Base-by-base conservation (phyloP, 2,797 vertebrate species). In the Malurus splendens region DNA sequence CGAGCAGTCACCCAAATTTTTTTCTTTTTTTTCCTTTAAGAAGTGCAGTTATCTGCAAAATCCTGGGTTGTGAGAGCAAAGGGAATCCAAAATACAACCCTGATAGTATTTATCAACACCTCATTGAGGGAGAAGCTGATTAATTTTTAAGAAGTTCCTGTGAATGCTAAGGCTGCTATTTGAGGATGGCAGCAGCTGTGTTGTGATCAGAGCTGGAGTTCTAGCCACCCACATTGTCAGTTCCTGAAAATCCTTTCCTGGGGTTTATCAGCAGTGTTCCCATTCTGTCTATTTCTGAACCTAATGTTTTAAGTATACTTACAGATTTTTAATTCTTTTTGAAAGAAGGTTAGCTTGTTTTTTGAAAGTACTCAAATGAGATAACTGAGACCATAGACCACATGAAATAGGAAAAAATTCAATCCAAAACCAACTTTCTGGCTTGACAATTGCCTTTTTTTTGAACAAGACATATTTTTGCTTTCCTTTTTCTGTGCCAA, bases 161-260 rank as follows among this genome's bases (percentile, higher is more conserved):
- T 52, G 81, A 79, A 44, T 28, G 73, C 22, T 82, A 36, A 73
- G 45, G 88, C 23, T 66, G 60, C 64, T 93, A 80, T 86, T 84
- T 88, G 71, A 73, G 75, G 91, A 24, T 39, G 78, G 45, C 45
- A 77, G 94, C 93, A 91, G 90, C 83, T 91, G 90, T 67, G 78
- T 65, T 92, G 42, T 90, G 82, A 94, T 76, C 90, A 89, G 86
- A 92, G 76, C 56, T 80, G 17, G 15, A 90, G 86, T 17, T 79
- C 67, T 57, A 59, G 68, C 88, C 74, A 82, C 88, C 65, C 84
- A 91, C 90, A 51, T 2, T 59, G 84, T 17, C 86, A 93, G 79
- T 52, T 94, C 88, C 86, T 92, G 88, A 90, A 87, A 89, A 89
- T 59, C 41, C 57, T 16, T 74, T 8, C 25, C 76, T n/a, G 52